Base-by-base conservation (phyloP, 2,797 vertebrate genomes). In the Scolopax bukidnonensis region DNA sequence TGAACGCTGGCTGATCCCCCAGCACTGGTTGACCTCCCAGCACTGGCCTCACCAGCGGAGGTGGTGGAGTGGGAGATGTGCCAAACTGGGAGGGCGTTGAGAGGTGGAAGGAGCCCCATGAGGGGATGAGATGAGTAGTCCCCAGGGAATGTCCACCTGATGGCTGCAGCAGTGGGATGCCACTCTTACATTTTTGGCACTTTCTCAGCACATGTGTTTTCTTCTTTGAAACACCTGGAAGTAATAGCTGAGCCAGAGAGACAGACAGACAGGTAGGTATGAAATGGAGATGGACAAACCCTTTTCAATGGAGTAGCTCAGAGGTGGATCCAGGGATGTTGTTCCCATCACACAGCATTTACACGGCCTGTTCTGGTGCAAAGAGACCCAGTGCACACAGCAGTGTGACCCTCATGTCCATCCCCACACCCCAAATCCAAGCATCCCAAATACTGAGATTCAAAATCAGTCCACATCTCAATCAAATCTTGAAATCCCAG, bases 171-270 rank as follows among this genome's bases (percentile, higher is more conserved):
- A 0, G 48, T 7, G 67, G 53, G 45, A 84, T 69, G 57, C 54
- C 80, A 81, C 54, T 38, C 19, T 67, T 28, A 60, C 5, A 3
- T 32, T 84, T 57, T 40, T 79, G 94, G 61, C 75, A 65, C 47
- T 84, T 93, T 71, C 73, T 96, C 77, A 71, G 67, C 80, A 74
- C 11, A 6, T 59, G 50, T 65, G 13, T 60, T 71, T 69, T 87
- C 80, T 36, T 7, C 32, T 89, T 92, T 87, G 73, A 75, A 60
- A 48, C 71, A 85, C 83, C 71, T 70, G 70, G 56, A 95, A 88
- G 45, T 45, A 21, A 41, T 11, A 75, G 24, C 81, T 85, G 54
- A 50, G 54, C 75, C 80, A 81, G 68, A 68, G 40, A 67, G 61
- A 41, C 23, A 60, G 70, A 36, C 0, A 1, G 33, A 30, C 69